Base-by-base conservation (phyloP, 2,113 vertebrate species). In the Periophthalmodon schlosseri region DNA sequence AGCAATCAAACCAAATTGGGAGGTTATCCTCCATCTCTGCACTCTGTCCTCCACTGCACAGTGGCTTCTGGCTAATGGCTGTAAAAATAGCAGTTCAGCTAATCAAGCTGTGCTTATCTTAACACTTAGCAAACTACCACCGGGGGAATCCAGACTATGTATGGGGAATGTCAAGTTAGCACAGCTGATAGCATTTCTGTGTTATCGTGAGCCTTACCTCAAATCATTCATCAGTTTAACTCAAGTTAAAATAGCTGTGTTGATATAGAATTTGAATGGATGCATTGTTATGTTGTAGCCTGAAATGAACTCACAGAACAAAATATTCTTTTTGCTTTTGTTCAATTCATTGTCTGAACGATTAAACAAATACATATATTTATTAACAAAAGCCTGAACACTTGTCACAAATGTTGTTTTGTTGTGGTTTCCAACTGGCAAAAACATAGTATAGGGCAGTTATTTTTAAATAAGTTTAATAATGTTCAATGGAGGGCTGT, bases 21-120 rank as follows among this genome's bases (percentile, higher is more conserved):
- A 57, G 54, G n/a, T 64, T 34, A 16, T 18, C 28, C 60, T 34
- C 24, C 28, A 36, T 34, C 16, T 36, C 60, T 34, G 60, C 28
- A 10, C 60, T 8, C 57, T 79, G 57, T 61, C 74, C 72, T 72
- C 65, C 56, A 64, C 69, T 86, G 84, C 76, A 74, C 72, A 71
- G 85, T 75, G 63, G 64, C 60, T 78, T 75, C 54, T 34, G 56
- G 80, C 76, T 86, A 86, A 80, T 81, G 78, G 81, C 52, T 66
- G 86, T 86, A 91, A 89, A 90, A 86, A 89, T 92, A 90, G 86
- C 67, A 49, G 49, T 72, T 39, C 64, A 54, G 74, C 82, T 87
- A 88, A 89, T 89, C 85, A 84, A 84, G 61, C 73, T 73, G 71
- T 61, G 81, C 82, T 90, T 92, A 91, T 92, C 90, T 87, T 79